phyloP scores from a whole-genome alignment of 2,797 vertebrate species.

The Furcifer pardalis region DNA sequence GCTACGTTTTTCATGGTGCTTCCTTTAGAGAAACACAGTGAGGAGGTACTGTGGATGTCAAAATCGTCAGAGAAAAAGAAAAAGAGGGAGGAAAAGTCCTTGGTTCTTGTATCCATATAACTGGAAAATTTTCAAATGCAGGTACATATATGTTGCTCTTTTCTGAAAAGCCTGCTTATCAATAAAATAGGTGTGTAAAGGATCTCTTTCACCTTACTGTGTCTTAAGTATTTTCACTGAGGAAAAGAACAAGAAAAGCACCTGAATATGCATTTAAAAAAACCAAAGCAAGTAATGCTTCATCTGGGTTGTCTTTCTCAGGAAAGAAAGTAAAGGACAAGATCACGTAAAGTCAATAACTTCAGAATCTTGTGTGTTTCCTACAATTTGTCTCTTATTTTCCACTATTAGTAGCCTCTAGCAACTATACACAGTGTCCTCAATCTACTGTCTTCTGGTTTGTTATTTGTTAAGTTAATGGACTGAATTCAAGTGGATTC shows the following conservation, averaged over 20 bases:
- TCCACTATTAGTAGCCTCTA: background rate
- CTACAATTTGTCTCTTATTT: background rate
- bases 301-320: constrained; percentile 3
- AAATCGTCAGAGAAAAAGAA: background rate
- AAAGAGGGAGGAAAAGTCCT: too few species aligned
- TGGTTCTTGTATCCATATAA: background rate
- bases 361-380: background rate
- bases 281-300: background rate
- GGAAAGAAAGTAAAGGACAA: background rate
- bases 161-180: constrained; percentile 11
- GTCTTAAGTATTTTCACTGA: background rate
- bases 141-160: background rate
- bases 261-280: background rate
- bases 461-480: background rate
- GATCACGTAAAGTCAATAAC: background rate
- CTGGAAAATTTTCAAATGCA: background rate
- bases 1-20: background rate
- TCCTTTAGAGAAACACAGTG: background rate
- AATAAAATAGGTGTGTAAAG: constrained; percentile 1
- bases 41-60: background rate
- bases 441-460: background rate
- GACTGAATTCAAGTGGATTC: too few species aligned
- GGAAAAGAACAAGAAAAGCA: background rate
- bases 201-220: background rate
- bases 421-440: background rate